Conservation (phyloP, 2,888 invertebrate genomes). For the Hydraecia micacea region DNA sequence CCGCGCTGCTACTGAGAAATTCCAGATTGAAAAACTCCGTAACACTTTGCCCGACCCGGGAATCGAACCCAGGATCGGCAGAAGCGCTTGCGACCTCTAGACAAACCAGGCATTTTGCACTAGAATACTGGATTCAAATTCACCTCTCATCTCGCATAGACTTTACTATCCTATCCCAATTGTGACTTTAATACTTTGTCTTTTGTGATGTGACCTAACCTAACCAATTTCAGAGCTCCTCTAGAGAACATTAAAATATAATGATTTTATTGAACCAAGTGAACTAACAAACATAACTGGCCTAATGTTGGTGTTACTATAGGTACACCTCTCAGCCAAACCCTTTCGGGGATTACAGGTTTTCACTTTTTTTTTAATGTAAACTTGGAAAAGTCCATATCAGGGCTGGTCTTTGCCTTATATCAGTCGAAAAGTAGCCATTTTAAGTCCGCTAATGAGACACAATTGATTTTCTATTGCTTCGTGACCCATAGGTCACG, state of each 20-base stretch:
- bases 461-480: too few relatives aligned
- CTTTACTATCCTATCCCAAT: not conserved
- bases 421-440: not conserved
- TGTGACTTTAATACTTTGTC: not conserved
- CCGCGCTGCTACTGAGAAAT: too few relatives aligned
- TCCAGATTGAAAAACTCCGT: too few relatives aligned
- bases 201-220: not conserved
- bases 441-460: too few relatives aligned
- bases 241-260: slow-evolving; percentile 5
- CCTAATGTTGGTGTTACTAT: not conserved
- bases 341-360: too few relatives aligned
- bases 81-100: too few relatives aligned
- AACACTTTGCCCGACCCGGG: too few relatives aligned
- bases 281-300: not conserved
- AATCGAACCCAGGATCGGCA: too few relatives aligned
- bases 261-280: slow-evolving; percentile 3
- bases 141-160: not conserved
- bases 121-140: not conserved
- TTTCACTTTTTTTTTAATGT: not conserved
- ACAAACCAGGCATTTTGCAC: not conserved
- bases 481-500: too few relatives aligned
- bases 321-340: too few relatives aligned
- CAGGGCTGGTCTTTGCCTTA: not conserved
- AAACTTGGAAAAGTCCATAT: not conserved
- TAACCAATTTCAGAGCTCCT: not conserved